Evolutionary conservation across 2,888 invertebrate genomes (phyloP), one percentile per base, ranked within the genome.

Genomic region (Archaeoteleia sp.): DNA sequence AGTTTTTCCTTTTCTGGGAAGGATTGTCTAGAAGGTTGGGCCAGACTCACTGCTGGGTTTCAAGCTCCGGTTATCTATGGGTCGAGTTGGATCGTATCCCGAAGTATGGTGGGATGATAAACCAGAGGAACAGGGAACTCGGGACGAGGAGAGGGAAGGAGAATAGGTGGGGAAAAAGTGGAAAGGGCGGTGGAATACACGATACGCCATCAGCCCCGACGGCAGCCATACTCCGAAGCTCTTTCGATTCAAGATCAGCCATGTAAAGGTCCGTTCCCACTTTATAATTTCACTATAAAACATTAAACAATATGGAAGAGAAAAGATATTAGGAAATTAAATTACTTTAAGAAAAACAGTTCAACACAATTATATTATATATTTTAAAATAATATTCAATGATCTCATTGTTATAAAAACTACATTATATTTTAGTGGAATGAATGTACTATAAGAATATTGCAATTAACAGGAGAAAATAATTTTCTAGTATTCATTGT

Each of bases 191-290:
- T 67, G 67, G 69, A 67, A 68, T 67, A 70, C 62, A 60, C 70
- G 58, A 68, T 65, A 69, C 71, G 70, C 71, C 66, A 70, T 62
- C 60, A 62, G 60, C 48, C 53, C 48, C 40, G 40, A 54, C 70
- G 71, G 75, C 75, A 70, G 74, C 75, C 75, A 73, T 75, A 61
- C 70, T 73, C 70, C 48, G 32, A 32, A 48, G 49, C 60, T 65
- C 62, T 57, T 61, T 58, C 67, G 51, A 61, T 67, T 68, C 58
- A 58, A 66, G 62, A 62, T 62, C 65, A 58, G 45, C 61, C 61
- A 57, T 57, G 57, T 61, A 67, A 62, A 70, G 58, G 48, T 55
- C 62, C 70, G 53, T 62, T 70, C 42, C 37, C 46, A 57, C 46
- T 53, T 2, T 53, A 30, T 34, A 14, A 53, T 46, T 53, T 45